phyloP scores from a whole-genome alignment of 2,888 invertebrate genomes.

The Scrobipalpa atriplicella region DNA sequence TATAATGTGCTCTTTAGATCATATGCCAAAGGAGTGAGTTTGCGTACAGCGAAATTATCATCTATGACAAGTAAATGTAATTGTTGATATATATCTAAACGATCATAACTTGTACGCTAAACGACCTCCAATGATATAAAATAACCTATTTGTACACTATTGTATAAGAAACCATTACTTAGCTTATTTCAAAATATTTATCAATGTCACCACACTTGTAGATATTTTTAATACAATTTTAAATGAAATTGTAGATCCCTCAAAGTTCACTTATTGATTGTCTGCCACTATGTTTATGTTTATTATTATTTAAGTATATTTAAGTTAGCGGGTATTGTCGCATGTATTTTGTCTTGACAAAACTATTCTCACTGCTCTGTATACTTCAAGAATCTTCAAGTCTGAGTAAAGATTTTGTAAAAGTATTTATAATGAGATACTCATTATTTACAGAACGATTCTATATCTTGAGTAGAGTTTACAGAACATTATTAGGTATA shows the following conservation, averaged over 20 bases:
- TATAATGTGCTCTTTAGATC: background rate
- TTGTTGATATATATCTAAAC: background rate
- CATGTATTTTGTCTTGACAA: constrained; percentile 62
- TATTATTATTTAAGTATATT: background rate
- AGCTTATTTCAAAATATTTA: constrained; percentile 7
- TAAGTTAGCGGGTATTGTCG: constrained; percentile 40
- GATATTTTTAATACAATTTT: background rate
- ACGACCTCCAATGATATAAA: background rate
- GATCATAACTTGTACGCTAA: background rate
- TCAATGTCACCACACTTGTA: background rate
- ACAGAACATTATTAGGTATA: constrained; percentile 38
- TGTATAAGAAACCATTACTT: background rate
- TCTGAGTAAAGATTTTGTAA: constrained; percentile 58
- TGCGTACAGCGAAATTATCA: background rate
- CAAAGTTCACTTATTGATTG: background rate
- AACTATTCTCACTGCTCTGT: constrained; percentile 47
- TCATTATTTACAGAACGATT: constrained; percentile 45
- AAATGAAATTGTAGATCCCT: constrained; percentile 15
- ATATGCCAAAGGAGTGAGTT: background rate
- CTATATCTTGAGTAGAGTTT: constrained; percentile 43
- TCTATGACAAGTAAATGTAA: background rate
- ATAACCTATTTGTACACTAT: background rate
- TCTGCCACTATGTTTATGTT: background rate
- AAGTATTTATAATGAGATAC: constrained; percentile 50
- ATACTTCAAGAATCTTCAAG: constrained; percentile 53